These are phyloP conservation scores for Penaeus indicus DNA, from an alignment of 1,140 invertebrate genomes.

Conservation along the genomic window DNA sequence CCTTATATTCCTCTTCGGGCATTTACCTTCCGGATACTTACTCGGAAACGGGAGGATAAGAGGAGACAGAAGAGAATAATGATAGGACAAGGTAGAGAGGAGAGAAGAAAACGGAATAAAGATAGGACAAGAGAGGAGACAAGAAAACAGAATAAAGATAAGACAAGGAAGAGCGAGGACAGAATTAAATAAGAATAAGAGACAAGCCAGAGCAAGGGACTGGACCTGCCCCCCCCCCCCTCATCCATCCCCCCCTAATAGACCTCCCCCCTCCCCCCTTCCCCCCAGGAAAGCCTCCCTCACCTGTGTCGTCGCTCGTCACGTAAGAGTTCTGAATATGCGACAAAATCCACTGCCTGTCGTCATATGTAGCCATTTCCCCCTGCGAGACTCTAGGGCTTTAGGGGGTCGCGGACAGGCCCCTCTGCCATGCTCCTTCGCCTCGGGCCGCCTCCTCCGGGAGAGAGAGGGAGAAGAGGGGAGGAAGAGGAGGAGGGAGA, in stretches of 20 bases:
- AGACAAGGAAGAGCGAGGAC: background rate
- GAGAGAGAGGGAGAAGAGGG: too few species aligned
- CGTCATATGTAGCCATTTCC: constrained; percentile 56
- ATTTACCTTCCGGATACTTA: background rate
- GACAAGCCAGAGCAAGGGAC: too few species aligned
- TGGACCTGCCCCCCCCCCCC: too few species aligned
- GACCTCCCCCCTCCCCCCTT: too few species aligned
- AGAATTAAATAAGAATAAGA: background rate
- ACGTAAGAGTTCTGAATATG: constrained; percentile 59
- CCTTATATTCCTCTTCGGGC: background rate
- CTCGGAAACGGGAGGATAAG: background rate
- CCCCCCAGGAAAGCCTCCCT: background rate
- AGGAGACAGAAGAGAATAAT: background rate
- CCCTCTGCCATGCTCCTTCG: too few species aligned
- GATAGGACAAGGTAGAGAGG: background rate
- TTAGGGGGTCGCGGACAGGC: background rate
- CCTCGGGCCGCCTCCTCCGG: too few species aligned
- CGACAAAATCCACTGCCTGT: constrained; percentile 52
- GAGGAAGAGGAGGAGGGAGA: too few species aligned
- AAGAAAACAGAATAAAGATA: background rate
- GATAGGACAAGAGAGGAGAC: background rate
- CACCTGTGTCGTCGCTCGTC: constrained; percentile 60
- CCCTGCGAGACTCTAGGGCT: background rate
- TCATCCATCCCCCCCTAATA: too few species aligned
- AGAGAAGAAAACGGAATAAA: background rate